These are phyloP conservation scores for Pyralis farinalis DNA, from an alignment of 2,888 invertebrate genomes.

Conservation along the genomic window DNA sequence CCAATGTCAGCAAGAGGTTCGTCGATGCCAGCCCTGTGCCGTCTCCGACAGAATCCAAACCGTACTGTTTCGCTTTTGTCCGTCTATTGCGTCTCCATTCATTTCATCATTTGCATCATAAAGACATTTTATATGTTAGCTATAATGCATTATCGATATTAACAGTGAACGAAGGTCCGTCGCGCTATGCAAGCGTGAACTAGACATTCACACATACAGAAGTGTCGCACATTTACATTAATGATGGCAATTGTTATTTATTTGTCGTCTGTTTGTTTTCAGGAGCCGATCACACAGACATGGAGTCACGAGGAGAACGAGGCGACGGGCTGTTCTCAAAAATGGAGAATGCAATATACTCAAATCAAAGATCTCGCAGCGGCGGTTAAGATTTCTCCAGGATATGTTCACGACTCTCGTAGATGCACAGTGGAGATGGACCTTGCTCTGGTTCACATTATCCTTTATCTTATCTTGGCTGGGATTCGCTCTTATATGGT, in stretches of 20 bases:
- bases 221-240: slow-evolving; percentile 35
- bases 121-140: slow-evolving; percentile 41
- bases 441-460: slow-evolving; percentile 90
- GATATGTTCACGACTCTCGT: slow-evolving; percentile 94
- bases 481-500: slow-evolving; percentile 92
- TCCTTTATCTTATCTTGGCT: slow-evolving; percentile 94
- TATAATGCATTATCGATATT: slow-evolving; percentile 56
- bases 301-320: slow-evolving; percentile 85
- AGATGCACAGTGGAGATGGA: slow-evolving; percentile 96
- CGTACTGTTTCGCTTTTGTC: slow-evolving; percentile 72
- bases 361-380: slow-evolving; percentile 92
- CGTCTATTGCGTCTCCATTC: slow-evolving; percentile 34
- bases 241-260: slow-evolving; percentile 32
- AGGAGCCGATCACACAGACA: slow-evolving; percentile 86
- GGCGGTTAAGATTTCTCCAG: slow-evolving; percentile 87
- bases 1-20: slow-evolving; percentile 74
- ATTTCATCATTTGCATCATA: slow-evolving; percentile 43
- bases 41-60: slow-evolving; percentile 55
- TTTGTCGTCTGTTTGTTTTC: slow-evolving; percentile 52
- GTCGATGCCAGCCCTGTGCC: slow-evolving; percentile 61
- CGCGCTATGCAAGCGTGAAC: slow-evolving; percentile 54
- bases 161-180: slow-evolving; percentile 64
- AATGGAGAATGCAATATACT: slow-evolving; percentile 98
- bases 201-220: slow-evolving; percentile 55
- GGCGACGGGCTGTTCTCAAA: slow-evolving; percentile 93